These are phyloP conservation scores for Drosophila nr. medialis DNA, from an alignment of 2,888 invertebrate species.

Conservation along the genomic window DNA sequence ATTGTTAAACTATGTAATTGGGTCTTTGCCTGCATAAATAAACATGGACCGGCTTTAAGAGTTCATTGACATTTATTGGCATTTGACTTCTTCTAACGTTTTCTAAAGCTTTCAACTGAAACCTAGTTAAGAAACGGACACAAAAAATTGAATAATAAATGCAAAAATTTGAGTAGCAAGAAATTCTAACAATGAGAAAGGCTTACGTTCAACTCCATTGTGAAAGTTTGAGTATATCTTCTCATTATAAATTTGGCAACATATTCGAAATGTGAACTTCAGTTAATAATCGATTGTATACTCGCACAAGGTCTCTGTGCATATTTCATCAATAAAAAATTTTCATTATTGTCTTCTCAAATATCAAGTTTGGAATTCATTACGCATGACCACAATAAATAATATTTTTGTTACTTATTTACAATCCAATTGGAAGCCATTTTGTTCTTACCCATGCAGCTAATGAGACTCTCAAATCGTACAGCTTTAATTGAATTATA, in stretches of 20 bases:
- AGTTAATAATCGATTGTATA: neutral
- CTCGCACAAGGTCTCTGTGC: neutral
- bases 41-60: conserved; percentile 15
- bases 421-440: neutral
- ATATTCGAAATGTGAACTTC: neutral
- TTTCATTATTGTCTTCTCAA: conserved; percentile 1
- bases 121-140: neutral
- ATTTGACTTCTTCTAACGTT: conserved; percentile 26
- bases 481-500: conserved; percentile 19
- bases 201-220: neutral
- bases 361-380: conserved; percentile 31
- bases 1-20: conserved; percentile 62
- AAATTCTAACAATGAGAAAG: neutral
- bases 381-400: conserved; percentile 15
- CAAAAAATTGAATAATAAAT: conserved; percentile 3
- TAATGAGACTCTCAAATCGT: conserved; percentile 23
- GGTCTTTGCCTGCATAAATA: conserved; percentile 62
- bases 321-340: conserved; percentile 3
- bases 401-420: conserved; percentile 1
- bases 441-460: conserved; percentile 1
- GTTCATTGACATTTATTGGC: conserved; percentile 61
- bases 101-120: conserved; percentile 9
- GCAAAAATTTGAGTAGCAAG: neutral
- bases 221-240: neutral
- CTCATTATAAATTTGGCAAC: neutral